Base-by-base conservation (phyloP, 2,797 vertebrate species). In the Oreochromis grahami region DNA sequence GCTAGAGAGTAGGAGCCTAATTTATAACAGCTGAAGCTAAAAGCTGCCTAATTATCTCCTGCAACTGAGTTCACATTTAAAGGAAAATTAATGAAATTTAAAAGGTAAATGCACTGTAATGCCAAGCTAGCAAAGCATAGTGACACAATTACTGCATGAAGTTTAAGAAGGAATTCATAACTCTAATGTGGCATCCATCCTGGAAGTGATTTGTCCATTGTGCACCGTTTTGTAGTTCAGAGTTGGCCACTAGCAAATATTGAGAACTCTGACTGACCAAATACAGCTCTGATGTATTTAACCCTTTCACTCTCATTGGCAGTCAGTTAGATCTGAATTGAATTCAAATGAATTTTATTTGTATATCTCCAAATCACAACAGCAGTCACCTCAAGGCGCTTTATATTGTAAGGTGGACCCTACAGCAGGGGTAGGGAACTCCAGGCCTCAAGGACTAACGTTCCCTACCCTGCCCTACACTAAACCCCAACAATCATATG, bases 321-420 rank as follows among this genome's bases (percentile, higher is more conserved):
- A 68, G 36, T 68, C n/a, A 68, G n/a, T 24, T 4, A 34, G 7
- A 13, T 63, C 36, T 0, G 1, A 60, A 6, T 34, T 1, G 34
- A 36, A 36, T 36, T 36, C 15, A 58, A 58, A 58, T 58, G 0
- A 19, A 32, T 58, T 10, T 58, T 58, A 32, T 32, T 32, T 58
- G 3, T 58, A 6, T 17, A 32, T 26, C 26, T 6, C 0, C 55
- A 58, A 58, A 58, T 58, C 56, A 38, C 29, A 34, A 34, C 26
- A 32, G 1, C 5, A 32, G 38, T 34, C 2, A 0, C 5, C 9
- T 60, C 29, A 60, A 60, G 29, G 9, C 0, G 0, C 29, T 7
- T 34, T 0, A 7, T 19, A 17, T 10, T 58, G 26, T 58, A 32
- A 58, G 1, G 15, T 32, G 6, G 55, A 17, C 0, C 55, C 3